phyloP scores from a whole-genome alignment of 1,140 invertebrate species.

The Eriocheir sinensis region DNA sequence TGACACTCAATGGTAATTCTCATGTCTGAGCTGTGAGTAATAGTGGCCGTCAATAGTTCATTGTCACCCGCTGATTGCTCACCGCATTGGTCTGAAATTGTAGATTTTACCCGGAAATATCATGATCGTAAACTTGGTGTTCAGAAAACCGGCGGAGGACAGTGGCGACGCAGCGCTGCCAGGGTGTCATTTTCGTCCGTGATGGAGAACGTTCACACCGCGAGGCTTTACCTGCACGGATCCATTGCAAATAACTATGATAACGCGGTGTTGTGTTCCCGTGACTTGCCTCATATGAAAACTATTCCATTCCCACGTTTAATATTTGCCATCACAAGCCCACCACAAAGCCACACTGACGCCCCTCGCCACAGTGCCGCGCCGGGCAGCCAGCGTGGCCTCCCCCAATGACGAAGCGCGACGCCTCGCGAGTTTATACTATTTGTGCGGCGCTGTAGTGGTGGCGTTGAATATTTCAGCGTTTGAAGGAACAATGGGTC shows the following conservation, averaged over 20 bases:
- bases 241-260: not conserved
- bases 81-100: conserved; percentile 1
- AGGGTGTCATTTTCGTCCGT: no score
- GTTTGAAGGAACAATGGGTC: conserved; percentile 71
- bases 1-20: conserved; percentile 70
- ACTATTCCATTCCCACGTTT: not conserved
- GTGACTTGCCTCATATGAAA: not conserved
- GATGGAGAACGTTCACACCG: no score
- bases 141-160: not conserved
- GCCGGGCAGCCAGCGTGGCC: not conserved
- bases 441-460: conserved; percentile 70
- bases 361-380: not conserved
- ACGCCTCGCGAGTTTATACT: conserved; percentile 51
- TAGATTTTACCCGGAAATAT: not conserved
- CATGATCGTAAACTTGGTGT: not conserved
- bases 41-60: conserved; percentile 55
- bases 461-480: conserved; percentile 75
- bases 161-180: not conserved
- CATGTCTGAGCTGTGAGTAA: conserved; percentile 64
- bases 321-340: not conserved
- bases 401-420: not conserved
- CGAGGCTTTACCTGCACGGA: not conserved
- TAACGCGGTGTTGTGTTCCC: not conserved
- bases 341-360: not conserved
- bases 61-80: conserved; percentile 46